These are phyloP conservation scores for Zaprionus kolodkinae DNA, from an alignment of 1,140 invertebrate genomes.

Conservation along the genomic window DNA sequence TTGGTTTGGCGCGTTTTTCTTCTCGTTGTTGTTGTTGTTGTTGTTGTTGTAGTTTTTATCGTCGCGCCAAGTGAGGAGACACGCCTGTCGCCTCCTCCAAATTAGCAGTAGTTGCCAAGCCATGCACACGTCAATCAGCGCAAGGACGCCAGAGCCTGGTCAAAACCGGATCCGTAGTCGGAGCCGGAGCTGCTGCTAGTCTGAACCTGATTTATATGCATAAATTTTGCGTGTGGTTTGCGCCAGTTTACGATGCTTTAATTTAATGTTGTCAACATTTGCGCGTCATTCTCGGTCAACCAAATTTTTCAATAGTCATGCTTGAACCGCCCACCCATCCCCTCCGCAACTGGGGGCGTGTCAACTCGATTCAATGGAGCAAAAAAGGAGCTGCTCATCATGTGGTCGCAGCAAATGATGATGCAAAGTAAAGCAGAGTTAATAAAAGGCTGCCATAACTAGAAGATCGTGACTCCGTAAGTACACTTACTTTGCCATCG, in stretches of 20 bases:
- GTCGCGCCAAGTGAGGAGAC: constrained; percentile 33
- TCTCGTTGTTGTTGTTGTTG: constrained; percentile 26
- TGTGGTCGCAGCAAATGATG: constrained; percentile 1
- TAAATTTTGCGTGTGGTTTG: constrained; percentile 75
- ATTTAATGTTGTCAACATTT: constrained; percentile 79
- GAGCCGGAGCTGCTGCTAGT: background rate
- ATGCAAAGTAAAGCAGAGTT: constrained; percentile 9
- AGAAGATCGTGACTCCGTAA: background rate
- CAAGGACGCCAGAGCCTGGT: background rate
- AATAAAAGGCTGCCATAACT: constrained; percentile 12
- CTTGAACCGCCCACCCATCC: no score
- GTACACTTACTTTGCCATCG: background rate
- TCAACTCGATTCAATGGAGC: background rate
- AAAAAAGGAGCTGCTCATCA: constrained; percentile 52
- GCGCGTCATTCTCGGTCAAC: constrained; percentile 76
- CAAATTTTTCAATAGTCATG: constrained; percentile 68
- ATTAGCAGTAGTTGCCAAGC: constrained; percentile 72
- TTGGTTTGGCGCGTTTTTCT: constrained; percentile 67
- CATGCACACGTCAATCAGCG: constrained; percentile 66
- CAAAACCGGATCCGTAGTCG: background rate
- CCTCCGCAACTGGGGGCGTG: background rate
- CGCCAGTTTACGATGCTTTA: constrained; percentile 69
- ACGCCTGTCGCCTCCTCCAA: constrained; percentile 32
- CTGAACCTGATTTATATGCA: constrained; percentile 70
- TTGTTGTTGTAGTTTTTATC: constrained; percentile 38